Base-by-base conservation (phyloP, 2,888 invertebrate genomes). In the Melitaea athalia region DNA sequence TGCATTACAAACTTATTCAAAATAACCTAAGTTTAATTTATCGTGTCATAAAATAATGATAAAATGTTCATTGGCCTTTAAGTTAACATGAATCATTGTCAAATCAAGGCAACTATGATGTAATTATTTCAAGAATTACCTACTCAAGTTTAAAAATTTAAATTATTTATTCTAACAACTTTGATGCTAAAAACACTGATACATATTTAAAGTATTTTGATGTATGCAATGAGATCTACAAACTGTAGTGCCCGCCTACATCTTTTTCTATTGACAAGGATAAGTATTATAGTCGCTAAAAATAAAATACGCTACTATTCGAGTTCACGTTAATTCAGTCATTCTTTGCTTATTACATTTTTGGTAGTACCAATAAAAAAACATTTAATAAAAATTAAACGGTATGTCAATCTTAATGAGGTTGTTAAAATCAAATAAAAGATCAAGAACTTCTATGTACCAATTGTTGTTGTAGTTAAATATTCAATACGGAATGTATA, bases 401-500 rank as follows among this genome's bases (percentile, higher is more conserved):
- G 47, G 6, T 14, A n/a, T 49, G 47, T n/a, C n/a, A 49, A 49
- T 49, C n/a, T 49, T n/a, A 49, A 49, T 49, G 6, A 49, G 4
- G n/a, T 42, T 10, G 5, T 59, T 12, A 53, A 6, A 7, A 31
- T 17, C 4, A 31, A 53, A 31, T 53, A 6, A 33, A 53, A 31
- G 31, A 1, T 53, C 12, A 24, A 52, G 52, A 17, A 31, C 14
- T 53, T 24, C 8, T 14, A 31, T 7, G 0, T 53, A 14, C 31
- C 31, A 5, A 64, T 57, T 31, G 43, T 38, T 31, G 31, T 52
- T 45, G 59, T 49, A 68, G 45, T 61, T 64, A 72, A 69, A 67
- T 72, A 77, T 76, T 75, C 73, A 70, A 72, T 63, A 63, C 72
- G 65, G 63, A 74, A 75, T 75, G 72, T 60, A 74, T 75, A 77